Conservation (phyloP, 2,888 invertebrate genomes). For the Empis stercorea region DNA sequence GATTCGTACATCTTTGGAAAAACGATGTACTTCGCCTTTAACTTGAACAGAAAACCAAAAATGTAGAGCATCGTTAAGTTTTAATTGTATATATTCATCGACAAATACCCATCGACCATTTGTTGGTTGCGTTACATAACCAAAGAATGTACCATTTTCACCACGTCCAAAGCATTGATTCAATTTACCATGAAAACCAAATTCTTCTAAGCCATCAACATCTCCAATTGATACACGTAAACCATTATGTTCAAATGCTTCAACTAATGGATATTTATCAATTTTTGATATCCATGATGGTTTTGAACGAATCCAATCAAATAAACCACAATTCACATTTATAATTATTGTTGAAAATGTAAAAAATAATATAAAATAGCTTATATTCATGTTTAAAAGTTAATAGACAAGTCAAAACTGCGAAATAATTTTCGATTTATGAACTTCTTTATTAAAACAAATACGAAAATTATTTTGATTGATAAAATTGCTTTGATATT, state of each 20-base stretch:
- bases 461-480: too few relatives aligned
- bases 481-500: too few relatives aligned
- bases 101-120: constrained; percentile 39
- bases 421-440: too few relatives aligned
- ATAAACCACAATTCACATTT: not conserved
- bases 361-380: not conserved
- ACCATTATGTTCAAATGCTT: constrained; percentile 33
- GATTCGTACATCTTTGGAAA: not conserved
- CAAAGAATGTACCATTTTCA: constrained; percentile 38
- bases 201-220: constrained; percentile 37
- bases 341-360: not conserved
- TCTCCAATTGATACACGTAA: constrained; percentile 35
- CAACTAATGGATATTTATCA: constrained; percentile 16
- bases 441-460: too few relatives aligned
- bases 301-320: not conserved
- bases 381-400: too few relatives aligned
- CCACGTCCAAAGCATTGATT: constrained; percentile 34
- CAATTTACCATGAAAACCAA: constrained; percentile 56
- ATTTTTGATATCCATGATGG: not conserved
- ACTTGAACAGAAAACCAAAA: constrained; percentile 44
- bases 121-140: constrained; percentile 33
- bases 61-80: constrained; percentile 40
- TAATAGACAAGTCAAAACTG: too few relatives aligned
- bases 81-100: constrained; percentile 33
- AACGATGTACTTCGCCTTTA: not conserved